phyloP scores from a whole-genome alignment of 2,113 vertebrate species.

The Tichodroma muraria region DNA sequence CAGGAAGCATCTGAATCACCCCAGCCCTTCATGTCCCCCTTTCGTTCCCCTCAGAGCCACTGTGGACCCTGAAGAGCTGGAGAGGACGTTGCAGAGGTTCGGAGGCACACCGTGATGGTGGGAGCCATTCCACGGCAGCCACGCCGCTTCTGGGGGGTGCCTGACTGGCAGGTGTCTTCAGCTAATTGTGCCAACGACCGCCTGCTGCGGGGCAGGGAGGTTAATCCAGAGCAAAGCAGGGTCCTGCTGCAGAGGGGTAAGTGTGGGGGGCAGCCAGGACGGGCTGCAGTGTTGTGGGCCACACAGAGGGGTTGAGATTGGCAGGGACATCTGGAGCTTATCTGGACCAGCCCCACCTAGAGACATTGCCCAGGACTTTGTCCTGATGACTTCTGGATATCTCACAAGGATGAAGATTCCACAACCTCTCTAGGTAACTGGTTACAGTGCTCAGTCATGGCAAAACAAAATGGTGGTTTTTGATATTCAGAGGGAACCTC shows the following conservation, averaged over 20 bases:
- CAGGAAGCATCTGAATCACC: neutral
- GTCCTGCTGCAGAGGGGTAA: constrained; percentile 19
- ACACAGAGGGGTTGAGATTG: neutral
- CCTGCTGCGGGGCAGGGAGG: neutral
- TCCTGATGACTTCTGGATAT: neutral
- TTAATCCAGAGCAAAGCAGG: neutral
- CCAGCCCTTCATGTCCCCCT: neutral
- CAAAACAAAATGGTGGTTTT: neutral
- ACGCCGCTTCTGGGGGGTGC: constrained; percentile 51
- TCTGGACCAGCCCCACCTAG: neutral
- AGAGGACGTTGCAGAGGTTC: neutral
- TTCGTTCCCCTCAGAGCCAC: neutral
- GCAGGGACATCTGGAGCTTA: neutral
- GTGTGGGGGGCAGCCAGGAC: neutral
- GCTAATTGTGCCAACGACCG: constrained; percentile 17
- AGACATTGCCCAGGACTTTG: neutral
- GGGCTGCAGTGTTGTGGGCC: neutral
- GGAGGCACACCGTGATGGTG: constrained; percentile 58
- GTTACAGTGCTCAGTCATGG: neutral
- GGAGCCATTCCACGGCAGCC: constrained; percentile 60
- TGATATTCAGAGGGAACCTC: neutral
- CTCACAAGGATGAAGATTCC: neutral
- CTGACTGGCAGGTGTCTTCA: constrained; percentile 48
- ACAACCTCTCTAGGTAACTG: neutral
- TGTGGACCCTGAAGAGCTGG: neutral